Base-by-base conservation (phyloP, 2,113 vertebrate species). In the Nesogale talazaci region DNA sequence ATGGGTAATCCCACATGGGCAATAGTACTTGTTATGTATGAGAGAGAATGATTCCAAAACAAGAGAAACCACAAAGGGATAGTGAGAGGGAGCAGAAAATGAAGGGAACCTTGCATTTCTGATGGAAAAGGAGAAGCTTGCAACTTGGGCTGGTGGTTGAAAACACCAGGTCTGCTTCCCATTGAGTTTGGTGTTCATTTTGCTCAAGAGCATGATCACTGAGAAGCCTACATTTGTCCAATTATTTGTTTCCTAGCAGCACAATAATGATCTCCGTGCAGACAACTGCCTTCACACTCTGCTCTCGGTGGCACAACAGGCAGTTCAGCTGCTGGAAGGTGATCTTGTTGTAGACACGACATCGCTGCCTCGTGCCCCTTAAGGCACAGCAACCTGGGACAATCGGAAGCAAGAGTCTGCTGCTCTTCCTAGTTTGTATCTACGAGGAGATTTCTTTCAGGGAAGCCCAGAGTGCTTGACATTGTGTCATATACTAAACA, bases 21-120 rank as follows among this genome's bases (percentile, higher is more conserved):
- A 94, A 88, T 75, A 93, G 95, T 77, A 83, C 95, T 96, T 96
- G 96, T 96, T 97, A 92, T 95, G 94, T 83, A 86, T 80, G 70
- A 19, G 77, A 36, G 78, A 93, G 80, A 88, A 90, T 94, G 87
- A 94, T 95, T 96, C 95, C 97, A 97, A 97, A 97, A 96, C 95
- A 97, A 93, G 46, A 95, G 82, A 94, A 91, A 82, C 77, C 94
- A 90, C 91, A 79, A 91, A 93, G 95, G 92, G 70, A 94, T 83
- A 80, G 23, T 69, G 34, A 85, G 29, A 94, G 85, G 85, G 94
- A 89, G 14, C 80, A 69, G 75, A 82, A 93, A 89, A 85, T 56
- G 81, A 89, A 94, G 70, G 40, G 38, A 78, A 90, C 42, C 65
- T 94, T 88, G 84, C 82, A 87, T 83, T 91, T 76, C 87, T 85